These are phyloP conservation scores for Chauna torquata DNA, from an alignment of 2,113 vertebrate genomes.

Conservation along the genomic window DNA sequence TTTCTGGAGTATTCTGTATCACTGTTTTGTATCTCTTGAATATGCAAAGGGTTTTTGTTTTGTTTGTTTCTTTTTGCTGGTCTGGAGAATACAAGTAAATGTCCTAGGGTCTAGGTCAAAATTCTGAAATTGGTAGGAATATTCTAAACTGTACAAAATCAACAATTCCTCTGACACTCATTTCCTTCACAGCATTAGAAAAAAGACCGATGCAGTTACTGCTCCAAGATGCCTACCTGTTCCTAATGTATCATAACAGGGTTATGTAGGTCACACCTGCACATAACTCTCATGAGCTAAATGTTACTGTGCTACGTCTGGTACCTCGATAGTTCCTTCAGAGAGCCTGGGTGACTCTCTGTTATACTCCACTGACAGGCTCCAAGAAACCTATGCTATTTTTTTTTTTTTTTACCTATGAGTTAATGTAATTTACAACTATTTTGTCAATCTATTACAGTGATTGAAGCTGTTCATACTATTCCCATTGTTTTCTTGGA, in stretches of 20 bases:
- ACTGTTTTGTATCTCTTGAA: not conserved
- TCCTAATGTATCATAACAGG: not conserved
- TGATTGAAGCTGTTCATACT: not conserved
- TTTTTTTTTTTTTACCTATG: not conserved
- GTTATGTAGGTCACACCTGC: not conserved
- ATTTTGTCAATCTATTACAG: not conserved
- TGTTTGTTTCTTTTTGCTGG: not conserved
- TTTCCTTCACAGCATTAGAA: not conserved
- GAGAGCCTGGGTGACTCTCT: not conserved
- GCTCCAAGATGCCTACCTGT: not conserved
- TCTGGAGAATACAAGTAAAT: not conserved
- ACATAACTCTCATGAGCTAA: not conserved
- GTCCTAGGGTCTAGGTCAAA: not conserved
- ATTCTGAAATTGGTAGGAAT: not conserved
- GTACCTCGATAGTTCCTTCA: not conserved
- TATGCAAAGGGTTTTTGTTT: not conserved
- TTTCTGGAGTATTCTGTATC: not conserved
- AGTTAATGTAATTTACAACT: not conserved
- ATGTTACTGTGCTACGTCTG: not conserved
- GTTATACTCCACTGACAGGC: fast-evolving
- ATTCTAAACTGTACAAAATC: not conserved
- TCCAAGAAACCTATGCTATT: not conserved
- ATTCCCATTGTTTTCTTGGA: not conserved
- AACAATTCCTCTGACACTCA: not conserved
- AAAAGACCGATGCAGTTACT: not conserved